A percentile compares a stretch with the other conserved stretches of the same genome.
Conservation (phyloP, 1,140 invertebrate genomes). For the Condylostylus longicornis region DNA sequence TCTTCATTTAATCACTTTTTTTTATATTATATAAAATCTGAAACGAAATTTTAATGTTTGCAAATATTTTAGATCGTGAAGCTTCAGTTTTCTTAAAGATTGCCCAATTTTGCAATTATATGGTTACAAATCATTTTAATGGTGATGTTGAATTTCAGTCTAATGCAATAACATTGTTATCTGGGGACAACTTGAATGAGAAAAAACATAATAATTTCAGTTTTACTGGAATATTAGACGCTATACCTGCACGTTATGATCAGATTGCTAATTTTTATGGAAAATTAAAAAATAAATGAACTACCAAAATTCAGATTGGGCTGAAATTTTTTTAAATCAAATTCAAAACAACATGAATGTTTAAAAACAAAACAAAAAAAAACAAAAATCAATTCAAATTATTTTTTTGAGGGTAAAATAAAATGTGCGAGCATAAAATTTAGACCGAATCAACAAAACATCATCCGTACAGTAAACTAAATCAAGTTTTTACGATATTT, state of each 20-base stretch:
- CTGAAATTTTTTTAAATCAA: neutral
- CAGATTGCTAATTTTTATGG: slow-evolving; percentile 30
- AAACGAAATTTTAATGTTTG: neutral
- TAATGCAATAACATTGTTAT: slow-evolving; percentile 28
- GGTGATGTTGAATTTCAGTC: slow-evolving; percentile 25
- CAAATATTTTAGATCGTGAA: slow-evolving; percentile 22
- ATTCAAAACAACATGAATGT: neutral
- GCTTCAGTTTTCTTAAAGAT: slow-evolving; percentile 27
- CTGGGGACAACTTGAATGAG: slow-evolving; percentile 27
- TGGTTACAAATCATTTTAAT: slow-evolving; percentile 28
- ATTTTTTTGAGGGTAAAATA: too few species aligned
- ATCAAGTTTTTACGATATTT: too few species aligned
- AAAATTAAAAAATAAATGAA: slow-evolving; percentile 32
- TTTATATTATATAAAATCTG: neutral
- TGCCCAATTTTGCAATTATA: slow-evolving; percentile 29
- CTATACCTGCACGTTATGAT: slow-evolving; percentile 28
- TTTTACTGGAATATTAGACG: slow-evolving; percentile 28
- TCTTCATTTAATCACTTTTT: too few species aligned
- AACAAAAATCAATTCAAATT: too few species aligned
- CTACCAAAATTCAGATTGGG: neutral
- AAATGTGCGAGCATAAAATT: too few species aligned
- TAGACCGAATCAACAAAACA: too few species aligned
- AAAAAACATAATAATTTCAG: slow-evolving; percentile 29
- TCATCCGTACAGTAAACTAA: too few species aligned
- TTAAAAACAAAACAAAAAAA: neutral